phyloP scores from a whole-genome alignment of 2,888 invertebrate genomes.

The Acrocyrtus sp. region DNA sequence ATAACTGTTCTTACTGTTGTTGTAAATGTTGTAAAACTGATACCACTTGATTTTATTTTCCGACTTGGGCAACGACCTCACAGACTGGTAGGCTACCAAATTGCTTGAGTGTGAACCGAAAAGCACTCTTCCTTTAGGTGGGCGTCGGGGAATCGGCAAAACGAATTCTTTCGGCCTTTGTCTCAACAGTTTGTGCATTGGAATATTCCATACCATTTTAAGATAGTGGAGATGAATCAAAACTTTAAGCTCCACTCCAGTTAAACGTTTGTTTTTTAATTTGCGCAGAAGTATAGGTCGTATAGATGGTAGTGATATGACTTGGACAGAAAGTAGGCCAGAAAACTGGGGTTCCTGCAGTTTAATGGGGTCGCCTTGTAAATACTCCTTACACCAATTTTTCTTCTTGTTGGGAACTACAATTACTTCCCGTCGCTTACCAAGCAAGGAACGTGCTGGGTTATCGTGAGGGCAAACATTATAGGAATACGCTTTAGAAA shows the following conservation, averaged over 20 bases:
- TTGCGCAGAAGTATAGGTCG: background rate
- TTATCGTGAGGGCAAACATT: too few species aligned
- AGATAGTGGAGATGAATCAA: conserved; percentile 20
- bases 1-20: background rate
- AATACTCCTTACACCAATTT: too few species aligned
- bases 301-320: background rate
- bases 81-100: conserved; percentile 8
- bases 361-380: too few species aligned
- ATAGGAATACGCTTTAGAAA: conserved; percentile 19
- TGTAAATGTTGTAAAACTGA: background rate
- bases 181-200: conserved; percentile 25
- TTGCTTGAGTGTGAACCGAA: background rate
- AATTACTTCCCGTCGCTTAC: too few species aligned
- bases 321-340: too few species aligned
- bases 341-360: too few species aligned
- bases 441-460: too few species aligned
- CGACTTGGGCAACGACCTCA: background rate
- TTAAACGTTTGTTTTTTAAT: background rate
- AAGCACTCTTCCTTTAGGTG: too few species aligned
- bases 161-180: conserved; percentile 27
- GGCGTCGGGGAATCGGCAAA: conserved; percentile 13
- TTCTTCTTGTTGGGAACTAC: too few species aligned
- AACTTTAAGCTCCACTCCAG: conserved; percentile 8
- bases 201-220: conserved; percentile 7
- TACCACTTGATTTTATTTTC: background rate